These are phyloP conservation scores for Zosterops borbonicus DNA, from an alignment of 2,113 vertebrate genomes.

Conservation along the genomic window DNA sequence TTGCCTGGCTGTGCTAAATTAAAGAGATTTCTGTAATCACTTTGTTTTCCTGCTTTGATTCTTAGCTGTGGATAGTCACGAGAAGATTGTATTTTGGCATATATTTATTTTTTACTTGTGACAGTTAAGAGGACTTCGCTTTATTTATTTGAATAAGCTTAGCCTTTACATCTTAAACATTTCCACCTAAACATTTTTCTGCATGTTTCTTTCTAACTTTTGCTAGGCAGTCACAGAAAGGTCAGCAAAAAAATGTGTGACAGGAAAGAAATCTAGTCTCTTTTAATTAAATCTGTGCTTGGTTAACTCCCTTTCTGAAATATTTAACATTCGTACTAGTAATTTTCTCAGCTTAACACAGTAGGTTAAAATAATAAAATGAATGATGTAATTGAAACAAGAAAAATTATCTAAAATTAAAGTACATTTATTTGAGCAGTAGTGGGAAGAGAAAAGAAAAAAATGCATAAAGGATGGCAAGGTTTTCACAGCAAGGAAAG, in stretches of 20 bases:
- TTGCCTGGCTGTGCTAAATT: not conserved
- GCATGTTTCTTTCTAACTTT: slow-evolving; percentile 27
- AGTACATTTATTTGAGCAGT: not conserved
- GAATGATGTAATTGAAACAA: slow-evolving; percentile 17
- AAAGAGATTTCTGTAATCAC: not conserved
- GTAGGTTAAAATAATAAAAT: slow-evolving; percentile 31
- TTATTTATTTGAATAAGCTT: not conserved
- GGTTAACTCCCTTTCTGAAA: slow-evolving; percentile 37
- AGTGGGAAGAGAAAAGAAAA: slow-evolving; percentile 44
- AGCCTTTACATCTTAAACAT: not conserved
- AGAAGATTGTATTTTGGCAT: not conserved
- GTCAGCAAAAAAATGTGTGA: not conserved
- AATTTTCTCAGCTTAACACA: slow-evolving; percentile 53
- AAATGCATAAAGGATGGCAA: not conserved
- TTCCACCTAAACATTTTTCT: slow-evolving; percentile 21
- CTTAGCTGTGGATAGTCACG: not conserved
- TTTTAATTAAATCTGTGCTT: slow-evolving; percentile 43
- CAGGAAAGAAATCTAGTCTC: slow-evolving; percentile 13
- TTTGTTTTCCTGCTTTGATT: slow-evolving; percentile 1
- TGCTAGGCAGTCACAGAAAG: slow-evolving; percentile 21
- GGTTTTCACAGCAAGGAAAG: slow-evolving; percentile 7
- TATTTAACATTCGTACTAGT: slow-evolving; percentile 40
- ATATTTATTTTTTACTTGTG: not conserved
- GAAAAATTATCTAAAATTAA: slow-evolving; percentile 25
- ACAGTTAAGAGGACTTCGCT: not conserved